Conservation (phyloP, 1,140 invertebrate genomes). For the Gryon sp. region DNA sequence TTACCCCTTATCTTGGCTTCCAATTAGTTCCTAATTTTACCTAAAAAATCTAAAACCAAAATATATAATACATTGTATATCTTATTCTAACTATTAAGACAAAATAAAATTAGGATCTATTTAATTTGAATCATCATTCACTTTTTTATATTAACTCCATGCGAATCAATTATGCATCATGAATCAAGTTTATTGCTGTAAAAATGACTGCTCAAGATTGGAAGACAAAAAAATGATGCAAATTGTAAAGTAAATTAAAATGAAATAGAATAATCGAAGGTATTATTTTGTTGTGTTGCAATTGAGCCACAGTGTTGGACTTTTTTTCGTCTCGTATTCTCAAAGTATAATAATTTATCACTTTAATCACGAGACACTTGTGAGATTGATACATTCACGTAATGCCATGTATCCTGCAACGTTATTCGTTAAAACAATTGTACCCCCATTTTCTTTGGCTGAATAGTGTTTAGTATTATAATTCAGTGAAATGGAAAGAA, state of each 20-base stretch:
- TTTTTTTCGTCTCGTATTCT: slow-evolving; percentile 19
- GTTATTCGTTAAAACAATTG: slow-evolving; percentile 25
- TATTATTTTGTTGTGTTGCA: no score
- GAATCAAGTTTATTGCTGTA: slow-evolving; percentile 1
- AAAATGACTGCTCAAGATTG: no score
- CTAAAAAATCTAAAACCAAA: background rate
- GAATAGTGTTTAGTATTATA: slow-evolving; percentile 38
- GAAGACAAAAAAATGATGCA: slow-evolving; percentile 2
- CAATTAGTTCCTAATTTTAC: background rate
- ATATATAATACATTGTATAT: no score
- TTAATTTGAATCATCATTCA: background rate
- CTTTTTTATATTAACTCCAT: background rate
- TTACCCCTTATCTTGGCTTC: slow-evolving; percentile 10
- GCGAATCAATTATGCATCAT: slow-evolving; percentile 4
- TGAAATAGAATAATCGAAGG: slow-evolving; percentile 13
- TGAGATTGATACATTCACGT: slow-evolving; percentile 36
- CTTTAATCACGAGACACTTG: slow-evolving; percentile 15
- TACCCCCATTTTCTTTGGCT: slow-evolving; percentile 51
- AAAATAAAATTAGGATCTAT: no score
- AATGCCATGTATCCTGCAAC: slow-evolving; percentile 15
- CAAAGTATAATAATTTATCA: slow-evolving; percentile 41
- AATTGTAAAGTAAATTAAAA: slow-evolving; percentile 20
- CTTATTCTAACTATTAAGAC: no score
- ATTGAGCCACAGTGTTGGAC: no score
- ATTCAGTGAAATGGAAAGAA: slow-evolving; percentile 59